These are phyloP conservation scores for Alloplasta piceator DNA, from an alignment of 2,888 invertebrate species.

Conservation along the genomic window DNA sequence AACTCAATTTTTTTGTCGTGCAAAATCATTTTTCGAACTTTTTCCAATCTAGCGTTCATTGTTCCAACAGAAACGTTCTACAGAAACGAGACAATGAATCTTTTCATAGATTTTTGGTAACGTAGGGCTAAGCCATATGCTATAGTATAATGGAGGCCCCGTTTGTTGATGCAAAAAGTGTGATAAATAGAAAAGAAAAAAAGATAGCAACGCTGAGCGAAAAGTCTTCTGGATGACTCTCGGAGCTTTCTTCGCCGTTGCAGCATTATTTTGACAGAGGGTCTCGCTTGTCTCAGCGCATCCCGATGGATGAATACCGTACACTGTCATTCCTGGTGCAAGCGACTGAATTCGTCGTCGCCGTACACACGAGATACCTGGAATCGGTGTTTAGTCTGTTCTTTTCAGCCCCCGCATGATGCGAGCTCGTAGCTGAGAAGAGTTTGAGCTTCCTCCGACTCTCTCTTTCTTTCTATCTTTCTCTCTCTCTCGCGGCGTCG, in stretches of 20 bases:
- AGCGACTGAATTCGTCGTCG: constrained; percentile 41
- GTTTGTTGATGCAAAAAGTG: too few species aligned
- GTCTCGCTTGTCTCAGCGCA: constrained; percentile 39
- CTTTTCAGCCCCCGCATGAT: constrained; percentile 54
- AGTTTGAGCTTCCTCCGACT: constrained; percentile 4
- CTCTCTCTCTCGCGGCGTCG: constrained; percentile 46
- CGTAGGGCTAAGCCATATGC: too few species aligned
- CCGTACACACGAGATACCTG: constrained; percentile 71
- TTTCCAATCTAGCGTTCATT: too few species aligned
- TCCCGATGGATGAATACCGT: constrained; percentile 52
- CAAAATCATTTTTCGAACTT: too few species aligned
- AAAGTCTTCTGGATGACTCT: not conserved
- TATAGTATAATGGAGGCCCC: too few species aligned
- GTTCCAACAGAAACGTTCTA: too few species aligned
- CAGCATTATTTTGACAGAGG: constrained; percentile 58
- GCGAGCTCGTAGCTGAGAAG: constrained; percentile 45
- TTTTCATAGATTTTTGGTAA: too few species aligned
- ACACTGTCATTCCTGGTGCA: constrained; percentile 35
- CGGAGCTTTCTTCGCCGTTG: constrained; percentile 28
- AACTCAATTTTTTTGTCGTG: too few species aligned
- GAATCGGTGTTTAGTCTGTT: constrained; percentile 79
- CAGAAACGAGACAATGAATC: too few species aligned
- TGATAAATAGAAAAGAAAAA: too few species aligned
- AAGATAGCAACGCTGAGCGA: not conserved
- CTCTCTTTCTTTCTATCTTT: not conserved